Percentiles rank a stretch among this genome's conserved stretches.
These are phyloP conservation scores for Syngnathoides biaculeatus DNA, from an alignment of 2,113 vertebrate species.

Conservation along the genomic window DNA sequence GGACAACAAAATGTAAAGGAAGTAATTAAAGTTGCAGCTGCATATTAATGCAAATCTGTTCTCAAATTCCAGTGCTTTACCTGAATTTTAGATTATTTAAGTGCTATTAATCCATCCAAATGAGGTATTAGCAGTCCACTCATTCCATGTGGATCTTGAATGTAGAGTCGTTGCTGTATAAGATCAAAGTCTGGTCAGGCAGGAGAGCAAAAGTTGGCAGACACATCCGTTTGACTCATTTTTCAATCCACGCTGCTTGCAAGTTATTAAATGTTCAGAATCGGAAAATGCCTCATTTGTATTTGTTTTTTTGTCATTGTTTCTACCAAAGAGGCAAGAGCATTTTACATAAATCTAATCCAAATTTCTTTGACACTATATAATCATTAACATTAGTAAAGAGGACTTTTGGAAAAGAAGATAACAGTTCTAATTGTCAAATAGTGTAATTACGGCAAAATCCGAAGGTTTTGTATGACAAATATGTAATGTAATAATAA, in stretches of 20 bases:
- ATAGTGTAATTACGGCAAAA: not conserved
- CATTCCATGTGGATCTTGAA: slow-evolving; percentile 21
- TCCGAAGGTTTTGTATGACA: not conserved
- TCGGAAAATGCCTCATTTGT: not conserved
- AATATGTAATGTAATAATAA: not conserved
- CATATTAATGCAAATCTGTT: slow-evolving; percentile 34
- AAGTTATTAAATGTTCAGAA: slow-evolving; percentile 21
- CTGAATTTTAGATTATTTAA: slow-evolving; percentile 49
- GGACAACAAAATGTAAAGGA: slow-evolving; percentile 10
- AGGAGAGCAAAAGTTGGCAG: slow-evolving; percentile 18
- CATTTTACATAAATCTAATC: not conserved
- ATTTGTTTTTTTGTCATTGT: not conserved
- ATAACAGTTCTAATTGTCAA: not conserved
- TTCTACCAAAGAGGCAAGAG: not conserved
- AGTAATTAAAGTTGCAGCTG: slow-evolving; percentile 14
- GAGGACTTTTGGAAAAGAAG: not conserved
- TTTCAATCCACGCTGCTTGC: slow-evolving; percentile 25
- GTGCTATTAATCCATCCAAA: slow-evolving; percentile 26
- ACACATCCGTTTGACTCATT: slow-evolving; percentile 5
- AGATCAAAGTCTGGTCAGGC: slow-evolving; percentile 22
- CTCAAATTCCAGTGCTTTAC: slow-evolving; percentile 55
- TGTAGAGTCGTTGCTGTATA: slow-evolving; percentile 20
- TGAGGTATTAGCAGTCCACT: slow-evolving; percentile 28
- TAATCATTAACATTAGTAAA: not conserved
- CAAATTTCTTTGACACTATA: not conserved